Conservation (phyloP, 2,888 invertebrate species). For the Drosophila kokeensis region DNA sequence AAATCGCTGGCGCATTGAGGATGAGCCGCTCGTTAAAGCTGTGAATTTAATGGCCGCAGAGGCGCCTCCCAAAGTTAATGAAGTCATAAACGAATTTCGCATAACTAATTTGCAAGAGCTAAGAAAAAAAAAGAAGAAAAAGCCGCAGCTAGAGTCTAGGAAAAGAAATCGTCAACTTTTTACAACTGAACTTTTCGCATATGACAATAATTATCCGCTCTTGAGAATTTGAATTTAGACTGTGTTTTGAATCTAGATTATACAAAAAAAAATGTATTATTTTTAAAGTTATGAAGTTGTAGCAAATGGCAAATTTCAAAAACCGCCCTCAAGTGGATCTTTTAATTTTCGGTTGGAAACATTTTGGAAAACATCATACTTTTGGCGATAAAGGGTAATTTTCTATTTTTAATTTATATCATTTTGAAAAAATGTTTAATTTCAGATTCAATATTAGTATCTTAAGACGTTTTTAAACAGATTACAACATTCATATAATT, state of each 20-base stretch:
- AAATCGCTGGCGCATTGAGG: constrained; percentile 2
- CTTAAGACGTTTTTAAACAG: not conserved
- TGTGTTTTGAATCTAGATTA: not conserved
- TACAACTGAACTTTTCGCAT: not conserved
- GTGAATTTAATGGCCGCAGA: constrained; percentile 25
- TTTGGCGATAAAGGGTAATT: not conserved
- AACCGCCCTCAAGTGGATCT: not conserved
- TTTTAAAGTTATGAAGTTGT: not conserved
- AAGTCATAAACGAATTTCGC: constrained; percentile 12
- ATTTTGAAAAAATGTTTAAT: not conserved
- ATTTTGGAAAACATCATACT: too few relatives aligned
- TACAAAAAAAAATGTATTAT: not conserved
- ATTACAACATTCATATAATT: not conserved
- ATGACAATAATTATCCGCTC: not conserved
- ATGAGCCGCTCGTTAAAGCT: constrained; percentile 23
- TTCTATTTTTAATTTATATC: not conserved
- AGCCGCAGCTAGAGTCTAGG: not conserved
- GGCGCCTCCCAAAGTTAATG: constrained; percentile 41
- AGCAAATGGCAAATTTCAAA: not conserved
- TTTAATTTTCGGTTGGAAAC: too few relatives aligned
- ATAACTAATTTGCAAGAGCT: not conserved
- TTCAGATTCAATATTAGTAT: not conserved
- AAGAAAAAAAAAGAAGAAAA: not conserved
- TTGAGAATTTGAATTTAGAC: not conserved
- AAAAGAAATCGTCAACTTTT: not conserved